Conservation (phyloP, 1,140 invertebrate species). For the Laodelphax striatellus region DNA sequence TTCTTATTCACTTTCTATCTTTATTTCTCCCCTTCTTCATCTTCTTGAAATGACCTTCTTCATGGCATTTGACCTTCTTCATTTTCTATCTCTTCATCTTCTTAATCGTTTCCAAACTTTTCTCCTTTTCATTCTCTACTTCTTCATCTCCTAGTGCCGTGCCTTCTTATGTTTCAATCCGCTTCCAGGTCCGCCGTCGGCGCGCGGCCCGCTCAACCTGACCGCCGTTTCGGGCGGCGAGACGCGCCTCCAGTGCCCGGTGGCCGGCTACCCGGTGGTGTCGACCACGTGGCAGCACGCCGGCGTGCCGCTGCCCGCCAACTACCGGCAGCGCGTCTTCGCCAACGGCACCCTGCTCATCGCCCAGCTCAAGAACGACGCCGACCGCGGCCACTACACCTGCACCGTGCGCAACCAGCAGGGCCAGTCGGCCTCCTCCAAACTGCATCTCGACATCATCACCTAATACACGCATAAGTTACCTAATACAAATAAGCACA, state of each 20-base stretch:
- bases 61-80: too few species aligned
- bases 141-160: too few species aligned
- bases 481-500: too few species aligned
- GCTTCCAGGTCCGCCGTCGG: conserved; percentile 59
- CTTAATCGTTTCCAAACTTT: too few species aligned
- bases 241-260: conserved; percentile 72
- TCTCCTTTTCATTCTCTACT: too few species aligned
- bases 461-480: too few species aligned
- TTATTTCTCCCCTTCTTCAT: too few species aligned
- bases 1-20: too few species aligned
- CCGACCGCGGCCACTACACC: conserved; percentile 58
- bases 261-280: conserved; percentile 74
- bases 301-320: conserved; percentile 34
- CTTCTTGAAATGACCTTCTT: too few species aligned
- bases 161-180: too few species aligned
- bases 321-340: conserved; percentile 46
- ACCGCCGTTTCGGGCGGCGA: conserved; percentile 70
- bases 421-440: conserved; percentile 60
- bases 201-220: conserved; percentile 65
- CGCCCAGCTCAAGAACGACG: conserved; percentile 47
- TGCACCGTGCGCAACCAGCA: conserved; percentile 69
- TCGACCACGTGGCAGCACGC: conserved; percentile 44
- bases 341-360: conserved; percentile 66
- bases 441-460: conserved; percentile 55
- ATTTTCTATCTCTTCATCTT: too few species aligned